Evolutionary conservation across 2,888 invertebrate species (phyloP).

Genomic region (Melinaea marsaeus): DNA sequence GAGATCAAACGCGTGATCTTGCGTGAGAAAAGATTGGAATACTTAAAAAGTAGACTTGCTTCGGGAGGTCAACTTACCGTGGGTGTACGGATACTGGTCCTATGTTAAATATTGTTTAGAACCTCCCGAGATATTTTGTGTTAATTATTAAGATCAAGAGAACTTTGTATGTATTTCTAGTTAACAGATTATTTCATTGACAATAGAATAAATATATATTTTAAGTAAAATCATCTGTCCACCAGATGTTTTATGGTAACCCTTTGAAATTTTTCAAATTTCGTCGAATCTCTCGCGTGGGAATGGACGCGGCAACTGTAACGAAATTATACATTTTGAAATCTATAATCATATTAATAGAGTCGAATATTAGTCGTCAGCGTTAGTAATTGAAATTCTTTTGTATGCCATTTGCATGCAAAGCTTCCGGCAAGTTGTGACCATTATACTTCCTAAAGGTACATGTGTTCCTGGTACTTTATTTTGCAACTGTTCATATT

Average conservation of each 20-base stretch:
- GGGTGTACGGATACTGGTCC: too few species aligned
- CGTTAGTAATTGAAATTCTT: slow-evolving; percentile 23
- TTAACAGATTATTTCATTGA: slow-evolving; percentile 13
- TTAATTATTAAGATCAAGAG: slow-evolving; percentile 6
- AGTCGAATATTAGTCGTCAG: slow-evolving; percentile 20
- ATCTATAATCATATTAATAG: slow-evolving; percentile 21
- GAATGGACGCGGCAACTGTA: slow-evolving; percentile 34
- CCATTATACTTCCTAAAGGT: slow-evolving; percentile 25
- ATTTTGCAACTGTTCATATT: slow-evolving; percentile 6
- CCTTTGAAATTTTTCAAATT: slow-evolving; percentile 40
- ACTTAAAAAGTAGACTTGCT: too few species aligned
- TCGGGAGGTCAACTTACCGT: too few species aligned
- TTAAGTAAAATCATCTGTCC: slow-evolving; percentile 32
- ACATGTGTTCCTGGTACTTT: slow-evolving; percentile 25
- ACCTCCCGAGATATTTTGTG: too few species aligned
- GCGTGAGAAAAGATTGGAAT: too few species aligned
- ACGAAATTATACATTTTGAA: slow-evolving; percentile 20
- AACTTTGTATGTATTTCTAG: slow-evolving; percentile 7
- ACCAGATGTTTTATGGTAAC: slow-evolving; percentile 44
- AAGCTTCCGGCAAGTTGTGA: slow-evolving; percentile 37
- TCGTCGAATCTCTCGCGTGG: slow-evolving; percentile 40
- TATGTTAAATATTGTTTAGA: too few species aligned
- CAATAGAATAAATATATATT: slow-evolving; percentile 14
- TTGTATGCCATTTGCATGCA: slow-evolving; percentile 36
- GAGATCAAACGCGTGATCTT: too few species aligned